phyloP scores from a whole-genome alignment of 2,797 vertebrate genomes.

The Sparus aurata region DNA sequence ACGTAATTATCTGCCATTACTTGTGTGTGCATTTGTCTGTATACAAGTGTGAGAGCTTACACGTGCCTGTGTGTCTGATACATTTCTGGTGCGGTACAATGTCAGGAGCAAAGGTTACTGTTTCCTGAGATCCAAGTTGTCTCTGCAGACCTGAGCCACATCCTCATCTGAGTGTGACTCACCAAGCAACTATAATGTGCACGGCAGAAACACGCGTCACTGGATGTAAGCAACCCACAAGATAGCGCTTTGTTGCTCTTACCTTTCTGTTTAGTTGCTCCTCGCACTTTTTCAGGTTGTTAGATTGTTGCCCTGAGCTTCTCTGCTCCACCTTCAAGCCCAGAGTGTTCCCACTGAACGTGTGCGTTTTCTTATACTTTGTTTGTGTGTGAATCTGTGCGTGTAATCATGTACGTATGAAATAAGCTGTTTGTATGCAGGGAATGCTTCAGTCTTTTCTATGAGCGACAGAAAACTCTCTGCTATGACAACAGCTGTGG shows the following conservation, averaged over 20 bases:
- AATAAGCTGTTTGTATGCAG: background rate
- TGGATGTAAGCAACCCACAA: constrained; percentile 40
- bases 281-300: background rate
- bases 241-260: constrained; percentile 34
- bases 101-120: constrained; percentile 10
- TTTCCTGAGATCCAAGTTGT: constrained; percentile 33
- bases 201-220: constrained; percentile 25
- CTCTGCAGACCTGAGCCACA: constrained; percentile 32
- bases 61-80: background rate
- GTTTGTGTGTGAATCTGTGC: background rate
- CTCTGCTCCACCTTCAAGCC: constrained; percentile 9
- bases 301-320: constrained; percentile 1
- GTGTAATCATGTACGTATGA: background rate
- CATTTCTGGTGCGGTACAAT: background rate
- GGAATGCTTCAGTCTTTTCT: background rate
- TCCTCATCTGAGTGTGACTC: constrained; percentile 47
- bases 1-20: constrained; percentile 5
- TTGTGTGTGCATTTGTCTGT: background rate
- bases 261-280: constrained; percentile 19
- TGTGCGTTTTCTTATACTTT: background rate
- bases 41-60: background rate
- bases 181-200: constrained; percentile 38
- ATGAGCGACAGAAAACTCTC: background rate
- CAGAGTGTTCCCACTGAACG: background rate
- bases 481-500: constrained; percentile 48